A percentile compares a stretch with the other conserved stretches of the same genome.
These are phyloP conservation scores for Gallinago undulata DNA, from an alignment of 2,113 vertebrate genomes.

Conservation along the genomic window DNA sequence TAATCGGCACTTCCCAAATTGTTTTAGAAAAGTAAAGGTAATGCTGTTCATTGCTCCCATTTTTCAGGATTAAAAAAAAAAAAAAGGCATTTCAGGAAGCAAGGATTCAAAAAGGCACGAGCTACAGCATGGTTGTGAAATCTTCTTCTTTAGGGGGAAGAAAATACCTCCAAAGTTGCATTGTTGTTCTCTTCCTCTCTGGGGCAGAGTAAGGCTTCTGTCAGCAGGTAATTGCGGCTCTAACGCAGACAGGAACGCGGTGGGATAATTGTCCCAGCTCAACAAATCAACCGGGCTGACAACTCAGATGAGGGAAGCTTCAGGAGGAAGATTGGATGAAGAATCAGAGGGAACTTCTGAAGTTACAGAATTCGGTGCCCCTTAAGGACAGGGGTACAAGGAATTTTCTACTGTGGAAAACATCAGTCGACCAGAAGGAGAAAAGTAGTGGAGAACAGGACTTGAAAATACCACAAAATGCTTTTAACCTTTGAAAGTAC, in stretches of 20 bases:
- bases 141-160: background rate
- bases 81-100: background rate
- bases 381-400: background rate
- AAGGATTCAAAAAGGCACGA: background rate
- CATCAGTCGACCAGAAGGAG: background rate
- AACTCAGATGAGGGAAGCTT: background rate
- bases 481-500: background rate
- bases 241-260: background rate
- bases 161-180: background rate
- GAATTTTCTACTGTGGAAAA: background rate
- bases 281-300: background rate
- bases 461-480: background rate
- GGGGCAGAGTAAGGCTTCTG: background rate
- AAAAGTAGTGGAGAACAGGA: background rate
- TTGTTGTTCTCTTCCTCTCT: background rate
- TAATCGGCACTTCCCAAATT: background rate
- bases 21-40: background rate
- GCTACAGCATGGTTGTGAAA: background rate
- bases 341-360: background rate
- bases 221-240: background rate
- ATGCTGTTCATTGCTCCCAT: background rate
- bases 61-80: background rate
- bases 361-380: too few relatives aligned
- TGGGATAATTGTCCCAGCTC: background rate
- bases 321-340: background rate